A percentile compares a stretch with the other conserved stretches of the same genome.
Evolutionary conservation across 2,797 vertebrate species (phyloP).

Genomic region (Sarcophilus harrisii): DNA sequence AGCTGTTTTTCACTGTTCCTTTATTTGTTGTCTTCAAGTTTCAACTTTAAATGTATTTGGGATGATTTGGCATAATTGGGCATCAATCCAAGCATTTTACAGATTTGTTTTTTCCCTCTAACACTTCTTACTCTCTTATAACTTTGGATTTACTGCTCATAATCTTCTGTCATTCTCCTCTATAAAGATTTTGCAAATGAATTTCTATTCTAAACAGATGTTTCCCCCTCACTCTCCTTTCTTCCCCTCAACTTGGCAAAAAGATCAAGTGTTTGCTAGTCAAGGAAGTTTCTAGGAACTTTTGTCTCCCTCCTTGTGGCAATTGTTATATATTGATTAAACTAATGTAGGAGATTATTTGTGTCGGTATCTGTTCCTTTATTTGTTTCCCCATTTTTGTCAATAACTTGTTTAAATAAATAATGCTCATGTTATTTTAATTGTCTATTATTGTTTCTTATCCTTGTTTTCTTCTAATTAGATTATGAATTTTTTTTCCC

Average conservation of each 20-base stretch:
- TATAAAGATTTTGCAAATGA: neutral
- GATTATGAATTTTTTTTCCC: neutral
- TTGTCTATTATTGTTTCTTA: neutral
- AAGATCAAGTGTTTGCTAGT: neutral
- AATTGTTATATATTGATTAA: neutral
- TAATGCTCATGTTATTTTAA: neutral
- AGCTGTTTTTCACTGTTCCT: neutral
- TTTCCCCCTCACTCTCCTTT: neutral
- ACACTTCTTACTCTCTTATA: neutral
- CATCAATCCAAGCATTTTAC: slow-evolving; percentile 2
- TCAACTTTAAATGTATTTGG: neutral
- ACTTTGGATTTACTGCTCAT: neutral
- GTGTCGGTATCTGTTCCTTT: neutral
- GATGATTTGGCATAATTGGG: neutral
- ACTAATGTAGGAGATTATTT: neutral
- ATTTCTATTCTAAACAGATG: neutral
- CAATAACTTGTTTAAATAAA: neutral
- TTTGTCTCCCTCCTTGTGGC: neutral
- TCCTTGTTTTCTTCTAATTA: neutral
- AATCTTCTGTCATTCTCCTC: slow-evolving; percentile 1
- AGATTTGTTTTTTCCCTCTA: neutral
- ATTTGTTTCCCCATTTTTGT: neutral
- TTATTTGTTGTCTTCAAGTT: neutral
- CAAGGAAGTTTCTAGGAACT: neutral
- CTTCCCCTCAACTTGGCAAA: neutral